Evolutionary conservation across 2,888 invertebrate species (phyloP), one percentile per base, ranked within the genome.

Genomic region (Phytoseiulus persimilis): DNA sequence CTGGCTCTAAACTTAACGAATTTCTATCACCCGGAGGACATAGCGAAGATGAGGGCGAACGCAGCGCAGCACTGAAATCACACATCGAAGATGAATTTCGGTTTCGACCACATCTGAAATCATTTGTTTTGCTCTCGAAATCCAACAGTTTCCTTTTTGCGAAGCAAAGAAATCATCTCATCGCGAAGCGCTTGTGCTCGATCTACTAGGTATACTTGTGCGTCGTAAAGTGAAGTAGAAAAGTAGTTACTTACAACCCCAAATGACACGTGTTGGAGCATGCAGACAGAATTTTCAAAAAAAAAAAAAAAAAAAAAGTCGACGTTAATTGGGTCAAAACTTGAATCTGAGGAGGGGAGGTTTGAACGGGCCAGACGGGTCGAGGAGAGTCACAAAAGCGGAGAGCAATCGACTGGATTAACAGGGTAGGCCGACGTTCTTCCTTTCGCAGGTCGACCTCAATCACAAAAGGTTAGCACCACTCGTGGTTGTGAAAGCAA

Each of bases 221-320:
- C 28, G 28, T 65, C 28, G 18, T 65, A 65, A 28, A 23, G 65
- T 28, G 65, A 2, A 65, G 28, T 65, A 39, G 65, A 14, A 65
- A 65, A 65, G 65, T 18, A 65, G 65, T 18, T 65, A 65, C 23
- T 65, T 65, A 65, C 65, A 28, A 65, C 23, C 65, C 65, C 65
- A 18, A 39, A 18, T 18, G 65, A 65, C 65, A 65, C 2, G 65
- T 14, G 65, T 65, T 28, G 28, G 65, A 65, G 14, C 65, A 65
- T 65, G 65, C 65, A 65, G 65, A 65, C 18, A 65, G 5, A 65
- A 65, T 14, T 65, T 65, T 65, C 65, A 28, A 65, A 65, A 92
- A 91, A 83, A 92, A 91, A 87, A 91, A 84, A 83, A 91, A 91
- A 90, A 91, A 91, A 32, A 91, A 65, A 65, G 65, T 65, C 65